Conservation (phyloP, 2,888 invertebrate genomes). For the Drosophila prostipennis region DNA sequence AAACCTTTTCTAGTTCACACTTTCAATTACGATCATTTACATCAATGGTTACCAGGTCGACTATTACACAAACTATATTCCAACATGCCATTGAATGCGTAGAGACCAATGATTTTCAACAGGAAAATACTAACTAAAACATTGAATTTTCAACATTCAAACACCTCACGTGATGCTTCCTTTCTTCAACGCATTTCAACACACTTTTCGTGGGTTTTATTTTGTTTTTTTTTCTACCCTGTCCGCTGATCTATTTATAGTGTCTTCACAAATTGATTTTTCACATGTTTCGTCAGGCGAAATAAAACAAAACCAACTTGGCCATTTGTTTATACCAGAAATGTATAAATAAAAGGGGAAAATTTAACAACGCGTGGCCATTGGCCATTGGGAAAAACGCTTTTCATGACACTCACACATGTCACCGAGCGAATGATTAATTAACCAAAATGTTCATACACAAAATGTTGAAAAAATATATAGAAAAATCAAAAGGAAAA, state of each 20-base stretch:
- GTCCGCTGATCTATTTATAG: constrained; percentile 41
- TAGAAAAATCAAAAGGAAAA: constrained; percentile 7
- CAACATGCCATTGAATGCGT: no score
- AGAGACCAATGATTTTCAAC: no score
- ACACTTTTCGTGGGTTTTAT: constrained; percentile 30
- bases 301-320: constrained; percentile 29
- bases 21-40: constrained; percentile 15
- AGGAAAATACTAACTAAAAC: not conserved
- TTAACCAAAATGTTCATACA: constrained; percentile 25
- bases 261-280: constrained; percentile 60
- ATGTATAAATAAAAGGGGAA: constrained; percentile 24
- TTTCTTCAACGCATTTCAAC: constrained; percentile 28
- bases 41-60: not conserved
- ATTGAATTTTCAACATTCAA: constrained; percentile 5
- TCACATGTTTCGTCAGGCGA: constrained; percentile 64
- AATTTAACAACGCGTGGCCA: constrained; percentile 37
- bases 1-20: not conserved
- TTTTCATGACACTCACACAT: constrained; percentile 27
- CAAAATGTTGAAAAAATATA: not conserved
- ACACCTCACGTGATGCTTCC: constrained; percentile 30
- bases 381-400: constrained; percentile 25
- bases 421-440: constrained; percentile 38
- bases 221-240: constrained; percentile 6
- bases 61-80: constrained; percentile 12
- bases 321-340: constrained; percentile 59